Evolutionary conservation across 2,113 vertebrate species (phyloP), one percentile per base, ranked within the genome.

Genomic region (Crypturellus undulatus): DNA sequence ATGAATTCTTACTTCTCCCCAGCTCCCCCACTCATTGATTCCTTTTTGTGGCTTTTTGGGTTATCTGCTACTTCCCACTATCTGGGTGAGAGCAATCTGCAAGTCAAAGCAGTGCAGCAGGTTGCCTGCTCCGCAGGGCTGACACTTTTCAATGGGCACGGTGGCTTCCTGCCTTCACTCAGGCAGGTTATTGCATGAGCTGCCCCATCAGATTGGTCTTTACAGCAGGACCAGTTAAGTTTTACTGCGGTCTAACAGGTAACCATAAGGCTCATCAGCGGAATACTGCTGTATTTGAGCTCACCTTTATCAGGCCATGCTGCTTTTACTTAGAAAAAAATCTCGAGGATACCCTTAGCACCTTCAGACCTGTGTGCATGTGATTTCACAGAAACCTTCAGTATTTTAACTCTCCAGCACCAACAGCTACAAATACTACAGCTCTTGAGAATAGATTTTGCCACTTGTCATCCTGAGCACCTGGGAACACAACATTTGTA

Each of bases 361-460:
- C 7, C 47, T 71, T 52, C 47, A 52, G 69, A 38, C 16, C 30
- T 6, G 28, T 10, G 30, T 28, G 68, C 22, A 34, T 4, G 17
- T 51, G 45, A 28, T 52, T 28, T 38, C n/a, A 52, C 47, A 36
- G 47, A 34, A 71, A 52, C 25, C 28, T 34, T 14, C 30, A 17
- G 5, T 12, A 82, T 7, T 2, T 62, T 13, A 67, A 38, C 40
- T 20, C 71, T 21, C 58, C 45, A 91, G 91, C 69, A 28, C 36
- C 49, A 87, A 90, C 91, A 89, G 60, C 56, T 21, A 73, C 65
- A 80, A 83, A 71, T 3, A 17, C 40, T 62, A 40, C 79, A 70
- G 69, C 69, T 78, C 86, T n/a, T 10, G 45, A 70, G 76, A 75
- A 59, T 49, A 86, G 70, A 0, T 1, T 0, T 42, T 67, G 79